These are phyloP conservation scores for Eulemur coronatus DNA, from an alignment of 2,797 vertebrate genomes.

Conservation along the genomic window DNA sequence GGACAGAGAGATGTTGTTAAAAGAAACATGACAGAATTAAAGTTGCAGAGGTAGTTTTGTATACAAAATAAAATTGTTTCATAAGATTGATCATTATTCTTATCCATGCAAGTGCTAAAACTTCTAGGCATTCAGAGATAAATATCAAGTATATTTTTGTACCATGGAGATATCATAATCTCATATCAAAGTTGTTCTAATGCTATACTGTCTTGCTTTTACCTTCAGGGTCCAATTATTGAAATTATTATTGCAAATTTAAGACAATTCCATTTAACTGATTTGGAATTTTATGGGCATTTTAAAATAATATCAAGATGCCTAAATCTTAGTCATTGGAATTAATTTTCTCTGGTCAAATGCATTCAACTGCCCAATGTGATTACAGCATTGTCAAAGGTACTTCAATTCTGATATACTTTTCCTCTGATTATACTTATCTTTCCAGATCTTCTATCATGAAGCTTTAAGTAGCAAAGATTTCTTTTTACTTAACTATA, in stretches of 20 bases:
- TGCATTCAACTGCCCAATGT: slow-evolving; percentile 9
- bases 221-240: slow-evolving; percentile 37
- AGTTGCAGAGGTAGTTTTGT: not conserved
- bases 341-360: slow-evolving; percentile 51
- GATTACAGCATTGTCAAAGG: slow-evolving; percentile 49
- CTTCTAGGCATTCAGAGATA: not conserved
- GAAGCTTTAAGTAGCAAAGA: slow-evolving; percentile 30
- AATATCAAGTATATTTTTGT: not conserved
- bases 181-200: slow-evolving; percentile 37
- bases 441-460: slow-evolving; percentile 38
- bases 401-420: not conserved
- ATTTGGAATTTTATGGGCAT: not conserved
- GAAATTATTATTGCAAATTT: slow-evolving; percentile 58
- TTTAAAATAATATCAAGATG: not conserved
- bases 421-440: slow-evolving; percentile 44
- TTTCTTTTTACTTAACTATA: slow-evolving; percentile 46
- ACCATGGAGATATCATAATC: not conserved
- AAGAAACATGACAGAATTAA: not conserved
- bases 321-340: not conserved
- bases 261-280: slow-evolving; percentile 55
- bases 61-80: slow-evolving; percentile 41
- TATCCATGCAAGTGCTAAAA: not conserved
- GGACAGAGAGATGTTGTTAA: not conserved
- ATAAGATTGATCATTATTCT: slow-evolving; percentile 25
- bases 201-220: not conserved